Evolutionary conservation across 1,140 invertebrate species (phyloP).

Genomic region (Macrosteles quadrilineatus): DNA sequence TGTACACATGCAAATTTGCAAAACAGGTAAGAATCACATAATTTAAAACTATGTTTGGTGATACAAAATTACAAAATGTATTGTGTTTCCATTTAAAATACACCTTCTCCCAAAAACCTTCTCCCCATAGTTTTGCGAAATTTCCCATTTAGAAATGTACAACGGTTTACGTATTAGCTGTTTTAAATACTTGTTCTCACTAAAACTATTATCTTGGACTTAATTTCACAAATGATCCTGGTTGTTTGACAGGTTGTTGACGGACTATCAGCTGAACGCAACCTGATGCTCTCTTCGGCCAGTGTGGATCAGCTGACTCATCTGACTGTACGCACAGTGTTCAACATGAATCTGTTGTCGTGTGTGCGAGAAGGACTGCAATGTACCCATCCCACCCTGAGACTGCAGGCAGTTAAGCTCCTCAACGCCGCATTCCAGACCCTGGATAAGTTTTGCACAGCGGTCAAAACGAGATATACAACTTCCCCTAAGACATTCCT

Average conservation of each 20-base stretch:
- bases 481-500: neutral
- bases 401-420: neutral
- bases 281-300: neutral
- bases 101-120: too few relatives aligned
- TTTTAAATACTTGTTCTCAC: too few relatives aligned
- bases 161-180: too few relatives aligned
- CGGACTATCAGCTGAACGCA: neutral
- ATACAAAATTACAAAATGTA: too few relatives aligned
- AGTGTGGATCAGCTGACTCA: constrained; percentile 2
- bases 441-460: neutral
- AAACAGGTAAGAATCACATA: too few relatives aligned
- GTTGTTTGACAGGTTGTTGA: neutral
- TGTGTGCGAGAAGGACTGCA: neutral
- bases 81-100: too few relatives aligned
- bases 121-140: too few relatives aligned
- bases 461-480: neutral
- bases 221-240: too few relatives aligned
- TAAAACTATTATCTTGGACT: too few relatives aligned
- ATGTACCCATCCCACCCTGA: neutral
- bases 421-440: neutral
- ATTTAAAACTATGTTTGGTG: too few relatives aligned
- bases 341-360: constrained; percentile 6
- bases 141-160: too few relatives aligned
- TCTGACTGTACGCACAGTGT: neutral
- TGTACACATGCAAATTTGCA: constrained; percentile 5